phyloP scores from a whole-genome alignment of 2,888 invertebrate species.

The Calliscelio sp. region DNA sequence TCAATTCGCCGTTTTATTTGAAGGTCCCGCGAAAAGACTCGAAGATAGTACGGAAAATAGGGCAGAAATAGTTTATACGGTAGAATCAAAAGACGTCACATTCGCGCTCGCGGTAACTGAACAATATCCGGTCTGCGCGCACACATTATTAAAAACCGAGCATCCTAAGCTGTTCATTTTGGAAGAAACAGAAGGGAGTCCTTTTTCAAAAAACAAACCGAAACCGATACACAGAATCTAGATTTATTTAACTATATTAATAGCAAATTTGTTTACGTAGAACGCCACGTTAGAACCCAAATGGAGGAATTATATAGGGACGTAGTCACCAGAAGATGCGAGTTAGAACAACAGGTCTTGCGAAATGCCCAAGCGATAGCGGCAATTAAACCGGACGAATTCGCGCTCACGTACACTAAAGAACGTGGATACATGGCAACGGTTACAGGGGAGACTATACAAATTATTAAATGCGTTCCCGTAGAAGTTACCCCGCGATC shows the following conservation, averaged over 20 bases:
- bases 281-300: not conserved
- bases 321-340: not conserved
- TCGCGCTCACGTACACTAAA: not conserved
- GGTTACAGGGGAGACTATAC: not conserved
- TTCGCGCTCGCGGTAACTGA: not conserved
- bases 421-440: not conserved
- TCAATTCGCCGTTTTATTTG: too few relatives aligned
- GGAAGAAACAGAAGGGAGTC: not conserved
- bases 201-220: not conserved
- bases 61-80: too few relatives aligned
- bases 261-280: slow-evolving; percentile 2
- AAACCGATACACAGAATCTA: not conserved
- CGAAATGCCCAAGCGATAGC: not conserved
- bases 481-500: too few relatives aligned
- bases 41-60: too few relatives aligned
- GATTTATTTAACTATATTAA: slow-evolving; percentile 15
- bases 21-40: too few relatives aligned
- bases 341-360: not conserved
- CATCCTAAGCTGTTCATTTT: slow-evolving; percentile 10
- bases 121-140: not conserved
- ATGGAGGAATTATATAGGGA: too few relatives aligned
- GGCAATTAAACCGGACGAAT: not conserved
- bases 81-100: not conserved
- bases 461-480: not conserved
- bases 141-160: not conserved